A percentile compares a stretch with the other conserved stretches of the same genome.
Conservation (phyloP, 2,888 invertebrate species). For the Yponomeuta cagnagella region DNA sequence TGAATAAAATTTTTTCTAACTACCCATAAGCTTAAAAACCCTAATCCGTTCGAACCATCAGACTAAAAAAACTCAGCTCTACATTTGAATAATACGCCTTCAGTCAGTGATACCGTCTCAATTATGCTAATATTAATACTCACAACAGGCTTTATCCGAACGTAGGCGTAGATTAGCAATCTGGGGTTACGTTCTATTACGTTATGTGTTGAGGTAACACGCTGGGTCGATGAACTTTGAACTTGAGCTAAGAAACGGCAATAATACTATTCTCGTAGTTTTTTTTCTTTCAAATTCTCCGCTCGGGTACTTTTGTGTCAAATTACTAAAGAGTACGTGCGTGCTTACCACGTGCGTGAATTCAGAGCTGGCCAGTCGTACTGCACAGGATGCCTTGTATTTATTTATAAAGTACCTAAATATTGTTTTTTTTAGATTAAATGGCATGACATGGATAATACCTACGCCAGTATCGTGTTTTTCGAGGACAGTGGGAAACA, state of each 20-base stretch:
- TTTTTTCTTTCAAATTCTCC: background rate
- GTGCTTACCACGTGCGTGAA: background rate
- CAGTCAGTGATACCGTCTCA: constrained; percentile 3
- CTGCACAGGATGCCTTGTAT: background rate
- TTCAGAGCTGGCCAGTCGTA: background rate
- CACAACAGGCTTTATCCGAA: background rate
- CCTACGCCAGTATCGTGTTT: no score
- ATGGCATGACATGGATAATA: no score
- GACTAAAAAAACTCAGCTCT: background rate
- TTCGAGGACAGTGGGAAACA: no score
- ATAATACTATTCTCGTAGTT: background rate
- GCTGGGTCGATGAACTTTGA: constrained; percentile 31
- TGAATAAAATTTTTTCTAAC: background rate
- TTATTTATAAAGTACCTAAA: background rate
- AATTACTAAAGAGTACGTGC: no score
- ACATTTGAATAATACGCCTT: constrained; percentile 1
- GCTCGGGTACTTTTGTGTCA: background rate
- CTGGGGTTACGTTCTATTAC: constrained; percentile 15
- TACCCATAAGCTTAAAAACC: background rate
- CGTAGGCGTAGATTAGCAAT: constrained; percentile 16
- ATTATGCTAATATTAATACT: constrained; percentile 12
- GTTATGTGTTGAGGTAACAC: constrained; percentile 26
- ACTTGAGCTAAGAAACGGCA: constrained; percentile 21
- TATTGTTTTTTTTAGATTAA: no score
- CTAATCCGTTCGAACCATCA: background rate